phyloP scores from a whole-genome alignment of 1,140 invertebrate genomes.

The Amphibalanus amphitrite region DNA sequence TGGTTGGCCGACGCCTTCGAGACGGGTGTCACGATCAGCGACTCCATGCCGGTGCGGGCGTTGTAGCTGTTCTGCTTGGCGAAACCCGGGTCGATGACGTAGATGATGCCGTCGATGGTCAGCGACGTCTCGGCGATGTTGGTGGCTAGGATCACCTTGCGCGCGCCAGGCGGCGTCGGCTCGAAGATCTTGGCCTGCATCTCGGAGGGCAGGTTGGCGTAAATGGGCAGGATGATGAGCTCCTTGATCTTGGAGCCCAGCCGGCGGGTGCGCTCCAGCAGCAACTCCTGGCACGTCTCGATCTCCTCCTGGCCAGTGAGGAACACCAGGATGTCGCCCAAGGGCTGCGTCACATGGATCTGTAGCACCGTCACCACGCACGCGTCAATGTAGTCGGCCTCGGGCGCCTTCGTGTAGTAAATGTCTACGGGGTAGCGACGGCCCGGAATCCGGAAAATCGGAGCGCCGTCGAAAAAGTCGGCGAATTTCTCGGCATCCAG shows the following conservation, averaged over 20 bases:
- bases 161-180: conserved; percentile 79
- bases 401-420: conserved; percentile 97
- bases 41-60: conserved; percentile 94
- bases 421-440: conserved; percentile 73
- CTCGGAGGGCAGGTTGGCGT: conserved; percentile 95
- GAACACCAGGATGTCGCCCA: conserved; percentile 93
- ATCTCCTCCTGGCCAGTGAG: conserved; percentile 90
- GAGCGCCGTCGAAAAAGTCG: conserved; percentile 94
- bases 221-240: conserved; percentile 86
- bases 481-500: conserved; percentile 97
- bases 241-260: conserved; percentile 86
- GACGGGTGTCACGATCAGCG: conserved; percentile 90
- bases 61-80: conserved; percentile 99
- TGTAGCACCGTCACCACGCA: conserved; percentile 91
- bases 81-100: conserved; percentile 98
- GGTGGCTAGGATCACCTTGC: conserved; percentile 92
- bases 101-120: conserved; percentile 98
- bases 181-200: conserved; percentile 98
- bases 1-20: conserved; percentile 92
- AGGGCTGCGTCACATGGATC: conserved; percentile 89
- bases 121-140: conserved; percentile 99
- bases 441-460: conserved; percentile 92
- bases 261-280: conserved; percentile 71
- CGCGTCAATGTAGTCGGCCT: conserved; percentile 96
- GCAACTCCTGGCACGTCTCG: conserved; percentile 83